These are phyloP conservation scores for Aquatica leii DNA, from an alignment of 2,888 invertebrate species.

Conservation along the genomic window DNA sequence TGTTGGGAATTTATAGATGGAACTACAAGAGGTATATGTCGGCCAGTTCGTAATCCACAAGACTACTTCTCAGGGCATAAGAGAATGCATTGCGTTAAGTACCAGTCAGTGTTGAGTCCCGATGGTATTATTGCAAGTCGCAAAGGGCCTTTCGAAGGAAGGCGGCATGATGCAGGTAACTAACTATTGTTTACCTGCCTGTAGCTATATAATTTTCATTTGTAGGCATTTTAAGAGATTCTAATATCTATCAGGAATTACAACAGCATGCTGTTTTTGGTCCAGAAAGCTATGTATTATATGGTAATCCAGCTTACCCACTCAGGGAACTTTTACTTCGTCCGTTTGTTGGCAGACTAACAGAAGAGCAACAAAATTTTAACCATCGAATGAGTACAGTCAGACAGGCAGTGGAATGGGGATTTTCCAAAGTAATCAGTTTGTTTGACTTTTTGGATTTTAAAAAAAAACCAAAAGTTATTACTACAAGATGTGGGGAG, in stretches of 20 bases:
- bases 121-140: constrained; percentile 38
- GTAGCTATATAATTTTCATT: no score
- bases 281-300: constrained; percentile 17
- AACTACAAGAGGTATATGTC: background rate
- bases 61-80: constrained; percentile 41
- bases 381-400: constrained; percentile 33
- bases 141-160: constrained; percentile 31
- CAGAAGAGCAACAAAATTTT: constrained; percentile 13
- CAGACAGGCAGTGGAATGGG: constrained; percentile 38
- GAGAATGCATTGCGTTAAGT: constrained; percentile 39
- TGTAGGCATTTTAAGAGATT: constrained; percentile 42
- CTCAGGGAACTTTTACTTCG: constrained; percentile 32
- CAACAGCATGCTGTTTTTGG: background rate
- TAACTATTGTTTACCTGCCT: no score
- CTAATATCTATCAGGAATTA: constrained; percentile 6
- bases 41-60: constrained; percentile 34
- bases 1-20: constrained; percentile 5
- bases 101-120: constrained; percentile 39
- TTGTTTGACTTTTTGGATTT: constrained; percentile 40
- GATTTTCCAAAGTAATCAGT: constrained; percentile 35
- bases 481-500: constrained; percentile 28
- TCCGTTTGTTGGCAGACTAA: constrained; percentile 26
- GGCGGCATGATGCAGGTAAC: constrained; percentile 40
- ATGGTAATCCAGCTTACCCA: constrained; percentile 40
- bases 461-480: constrained; percentile 39